Percentiles rank a stretch among this genome's conserved stretches.
phyloP scores from a whole-genome alignment of 2,797 vertebrate species.

The Chelidonichthys spinosus region DNA sequence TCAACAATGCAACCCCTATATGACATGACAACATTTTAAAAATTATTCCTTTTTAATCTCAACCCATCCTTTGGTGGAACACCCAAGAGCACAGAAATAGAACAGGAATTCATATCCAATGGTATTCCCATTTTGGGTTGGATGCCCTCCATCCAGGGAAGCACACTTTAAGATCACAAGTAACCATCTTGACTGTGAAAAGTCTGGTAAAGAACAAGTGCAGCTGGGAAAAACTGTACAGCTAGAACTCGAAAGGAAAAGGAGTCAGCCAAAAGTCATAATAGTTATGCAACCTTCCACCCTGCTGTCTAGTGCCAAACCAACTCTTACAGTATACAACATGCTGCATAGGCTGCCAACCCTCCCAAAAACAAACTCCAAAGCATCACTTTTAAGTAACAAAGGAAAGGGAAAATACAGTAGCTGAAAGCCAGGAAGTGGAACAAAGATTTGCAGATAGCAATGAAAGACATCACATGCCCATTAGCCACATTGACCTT shows the following conservation, averaged over 20 bases:
- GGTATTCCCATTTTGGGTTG: constrained; percentile 29
- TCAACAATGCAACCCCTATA: neutral
- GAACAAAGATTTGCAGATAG: constrained; percentile 46
- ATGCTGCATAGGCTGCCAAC: constrained; percentile 37
- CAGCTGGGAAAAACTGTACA: constrained; percentile 30
- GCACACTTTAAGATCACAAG: constrained; percentile 32
- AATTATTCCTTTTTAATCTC: neutral
- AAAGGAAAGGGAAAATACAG: constrained; percentile 30
- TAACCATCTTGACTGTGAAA: constrained; percentile 25
- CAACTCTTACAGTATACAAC: constrained; percentile 35
- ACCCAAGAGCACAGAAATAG: constrained; percentile 12
- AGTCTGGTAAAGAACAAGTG: constrained; percentile 46
- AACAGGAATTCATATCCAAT: constrained; percentile 12
- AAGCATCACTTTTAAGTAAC: constrained; percentile 42
- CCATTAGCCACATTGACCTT: constrained; percentile 45
- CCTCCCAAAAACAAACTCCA: constrained; percentile 36
- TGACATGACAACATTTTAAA: neutral
- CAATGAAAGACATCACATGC: constrained; percentile 30
- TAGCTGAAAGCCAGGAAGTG: constrained; percentile 15
- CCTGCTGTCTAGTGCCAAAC: constrained; percentile 48
- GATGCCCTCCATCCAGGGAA: constrained; percentile 33
- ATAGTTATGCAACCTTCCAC: constrained; percentile 50
- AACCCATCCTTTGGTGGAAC: neutral
- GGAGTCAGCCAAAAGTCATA: constrained; percentile 49
- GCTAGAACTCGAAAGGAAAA: constrained; percentile 37